Evolutionary conservation across 2,113 vertebrate species (phyloP), one percentile per base, ranked within the genome.

Genomic region (Leptosomus discolor): DNA sequence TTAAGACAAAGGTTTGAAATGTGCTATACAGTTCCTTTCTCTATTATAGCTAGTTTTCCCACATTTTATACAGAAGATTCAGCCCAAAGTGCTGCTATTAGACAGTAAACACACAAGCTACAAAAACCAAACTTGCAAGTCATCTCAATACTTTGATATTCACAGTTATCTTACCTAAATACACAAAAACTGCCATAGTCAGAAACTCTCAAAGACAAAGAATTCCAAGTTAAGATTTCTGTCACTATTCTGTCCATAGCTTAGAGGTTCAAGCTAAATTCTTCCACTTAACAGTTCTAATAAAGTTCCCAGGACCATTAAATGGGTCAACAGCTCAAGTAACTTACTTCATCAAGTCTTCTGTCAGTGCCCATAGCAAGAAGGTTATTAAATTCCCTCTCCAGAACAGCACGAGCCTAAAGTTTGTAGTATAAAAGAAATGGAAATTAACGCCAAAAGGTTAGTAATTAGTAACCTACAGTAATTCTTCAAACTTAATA

Each of bases 341-440:
- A 56, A 97, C 98, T 98, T 95, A 99, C 99, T 97, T 99, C 99
- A 60, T 99, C 99, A 88, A 99, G 98, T 82, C 98, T 99, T 91
- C 99, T 97, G 76, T 99, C 99, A 3, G 99, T 99, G 78, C 99
- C 99, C n/a, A 98, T 74, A 57, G 98, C 96, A 89, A 99, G 97
- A 75, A 99, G 99, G 92, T 98, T 98, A 98, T 98, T 99, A 92
- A 99, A 99, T 92, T 99, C 99, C 22, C 98, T 98, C 96, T 99
- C 99, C 75, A 99, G 98, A 70, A 99, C 94, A 9, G 99, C 96
- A 95, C 99, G 98, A 67, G 99, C 99, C 99, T 99, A 30, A 96
- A 94, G 54, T 90, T 50, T 80, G 43, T 15, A 84, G 70, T 51
- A 70, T 0, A 0, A 57, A 88, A 87, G 57, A 90, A 60, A 86